Percentiles rank a stretch among this genome's conserved stretches.
Conservation (phyloP, 1,140 invertebrate species). For the Zaprionus taronus region DNA sequence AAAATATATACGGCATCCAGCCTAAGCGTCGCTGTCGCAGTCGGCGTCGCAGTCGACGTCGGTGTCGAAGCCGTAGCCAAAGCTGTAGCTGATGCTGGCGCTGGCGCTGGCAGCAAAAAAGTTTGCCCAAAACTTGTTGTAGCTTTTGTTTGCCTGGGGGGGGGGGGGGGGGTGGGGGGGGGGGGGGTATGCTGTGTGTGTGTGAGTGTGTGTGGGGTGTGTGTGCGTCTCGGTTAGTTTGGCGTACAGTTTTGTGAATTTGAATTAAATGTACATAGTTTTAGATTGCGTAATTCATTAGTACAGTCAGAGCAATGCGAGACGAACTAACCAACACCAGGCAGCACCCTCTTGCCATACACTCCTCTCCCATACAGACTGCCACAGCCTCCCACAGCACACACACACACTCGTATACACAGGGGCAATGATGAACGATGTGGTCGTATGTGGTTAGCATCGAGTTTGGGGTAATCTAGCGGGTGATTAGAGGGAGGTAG, state of each 20-base stretch:
- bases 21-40: constrained; percentile 42
- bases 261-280: constrained; percentile 84
- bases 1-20: constrained; percentile 60
- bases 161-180: too few species aligned
- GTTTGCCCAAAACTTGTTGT: constrained; percentile 72
- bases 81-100: constrained; percentile 32
- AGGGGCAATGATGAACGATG: constrained; percentile 81
- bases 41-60: constrained; percentile 24
- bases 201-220: constrained; percentile 34
- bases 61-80: constrained; percentile 24
- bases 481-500: constrained; percentile 17
- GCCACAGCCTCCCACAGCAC: not conserved
- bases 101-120: constrained; percentile 60
- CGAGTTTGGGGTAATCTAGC: constrained; percentile 47
- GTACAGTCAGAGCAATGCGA: constrained; percentile 69
- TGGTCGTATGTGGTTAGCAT: constrained; percentile 79
- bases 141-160: constrained; percentile 38
- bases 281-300: constrained; percentile 84
- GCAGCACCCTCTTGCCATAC: constrained; percentile 9
- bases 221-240: constrained; percentile 75
- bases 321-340: constrained; percentile 60
- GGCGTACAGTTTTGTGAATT: constrained; percentile 83
- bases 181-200: too few species aligned
- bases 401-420: constrained; percentile 45
- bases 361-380: not conserved